A percentile compares a stretch with the other conserved stretches of the same genome.
Conservation (phyloP, 2,113 vertebrate species). For the Riparia riparia region DNA sequence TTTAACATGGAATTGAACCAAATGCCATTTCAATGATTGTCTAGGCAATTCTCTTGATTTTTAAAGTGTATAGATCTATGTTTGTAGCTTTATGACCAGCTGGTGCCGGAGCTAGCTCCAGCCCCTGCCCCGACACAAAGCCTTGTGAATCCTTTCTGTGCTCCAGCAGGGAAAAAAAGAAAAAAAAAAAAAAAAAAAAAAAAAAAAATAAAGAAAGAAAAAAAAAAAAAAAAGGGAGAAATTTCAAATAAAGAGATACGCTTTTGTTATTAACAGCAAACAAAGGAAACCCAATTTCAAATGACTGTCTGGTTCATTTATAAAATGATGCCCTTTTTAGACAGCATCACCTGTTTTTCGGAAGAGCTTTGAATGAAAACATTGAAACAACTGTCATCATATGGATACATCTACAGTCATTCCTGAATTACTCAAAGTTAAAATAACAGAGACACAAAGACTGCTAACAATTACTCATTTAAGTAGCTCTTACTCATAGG, state of each 20-base stretch:
- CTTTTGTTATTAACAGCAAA: conserved; percentile 36
- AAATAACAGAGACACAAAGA: conserved; percentile 31
- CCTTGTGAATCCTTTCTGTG: neutral
- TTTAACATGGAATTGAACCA: conserved; percentile 25
- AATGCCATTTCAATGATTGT: conserved; percentile 43
- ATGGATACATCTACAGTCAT: conserved; percentile 31
- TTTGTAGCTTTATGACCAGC: neutral
- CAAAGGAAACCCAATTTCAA: conserved; percentile 33
- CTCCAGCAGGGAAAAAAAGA: neutral
- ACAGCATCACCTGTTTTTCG: conserved; percentile 11
- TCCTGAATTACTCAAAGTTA: conserved; percentile 66
- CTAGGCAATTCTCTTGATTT: conserved; percentile 32
- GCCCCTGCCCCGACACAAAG: neutral
- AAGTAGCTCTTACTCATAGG: conserved; percentile 34
- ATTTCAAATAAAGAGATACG: neutral
- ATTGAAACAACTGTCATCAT: conserved; percentile 25
- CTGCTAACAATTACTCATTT: conserved; percentile 37
- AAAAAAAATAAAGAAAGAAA: neutral
- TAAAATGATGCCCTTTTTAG: conserved; percentile 9
- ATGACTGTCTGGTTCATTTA: neutral
- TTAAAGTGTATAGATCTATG: neutral
- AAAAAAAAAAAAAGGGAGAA: neutral
- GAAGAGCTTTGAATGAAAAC: conserved; percentile 35
- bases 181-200: too few species aligned
- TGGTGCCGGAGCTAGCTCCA: neutral